Percentiles rank a stretch among this genome's conserved stretches.
phyloP scores from a whole-genome alignment of 2,888 invertebrate genomes.

The Macaria notata region DNA sequence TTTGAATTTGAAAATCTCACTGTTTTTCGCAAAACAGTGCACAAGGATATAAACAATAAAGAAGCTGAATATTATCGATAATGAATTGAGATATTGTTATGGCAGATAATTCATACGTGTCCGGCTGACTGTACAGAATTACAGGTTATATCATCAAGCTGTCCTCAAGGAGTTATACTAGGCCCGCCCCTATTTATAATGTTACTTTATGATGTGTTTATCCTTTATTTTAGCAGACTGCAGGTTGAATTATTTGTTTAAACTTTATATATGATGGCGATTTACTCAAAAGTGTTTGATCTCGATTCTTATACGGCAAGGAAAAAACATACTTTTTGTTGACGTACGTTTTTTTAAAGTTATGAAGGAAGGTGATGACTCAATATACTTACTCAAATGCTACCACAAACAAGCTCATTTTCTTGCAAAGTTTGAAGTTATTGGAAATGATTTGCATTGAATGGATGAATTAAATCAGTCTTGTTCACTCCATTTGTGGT shows the following conservation, averaged over 20 bases:
- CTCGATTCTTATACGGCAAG: too few species aligned
- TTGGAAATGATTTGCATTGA: slow-evolving; percentile 58
- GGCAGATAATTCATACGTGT: slow-evolving; percentile 6
- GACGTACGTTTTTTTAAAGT: too few species aligned
- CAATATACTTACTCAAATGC: slow-evolving; percentile 10
- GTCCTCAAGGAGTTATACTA: slow-evolving; percentile 6
- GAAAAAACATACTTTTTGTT: too few species aligned
- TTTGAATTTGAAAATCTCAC: too few species aligned
- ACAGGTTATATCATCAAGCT: not conserved
- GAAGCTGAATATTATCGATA: slow-evolving; percentile 9
- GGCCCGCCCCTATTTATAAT: slow-evolving; percentile 1
- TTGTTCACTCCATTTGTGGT: slow-evolving; percentile 1
- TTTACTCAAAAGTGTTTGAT: too few species aligned
- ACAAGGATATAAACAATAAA: slow-evolving; percentile 20
- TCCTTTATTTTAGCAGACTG: not conserved
- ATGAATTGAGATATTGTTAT: slow-evolving; percentile 19
- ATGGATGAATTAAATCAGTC: slow-evolving; percentile 44
- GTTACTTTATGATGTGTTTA: not conserved
- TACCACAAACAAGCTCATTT: slow-evolving; percentile 26
- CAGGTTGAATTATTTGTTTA: too few species aligned
- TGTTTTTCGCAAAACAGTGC: too few species aligned
- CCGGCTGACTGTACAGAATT: slow-evolving; percentile 1
- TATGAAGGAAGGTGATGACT: slow-evolving; percentile 6
- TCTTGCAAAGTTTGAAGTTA: slow-evolving; percentile 32
- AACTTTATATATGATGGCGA: too few species aligned